Conservation (phyloP, 2,888 invertebrate species). For the Coecobrya sp. region DNA sequence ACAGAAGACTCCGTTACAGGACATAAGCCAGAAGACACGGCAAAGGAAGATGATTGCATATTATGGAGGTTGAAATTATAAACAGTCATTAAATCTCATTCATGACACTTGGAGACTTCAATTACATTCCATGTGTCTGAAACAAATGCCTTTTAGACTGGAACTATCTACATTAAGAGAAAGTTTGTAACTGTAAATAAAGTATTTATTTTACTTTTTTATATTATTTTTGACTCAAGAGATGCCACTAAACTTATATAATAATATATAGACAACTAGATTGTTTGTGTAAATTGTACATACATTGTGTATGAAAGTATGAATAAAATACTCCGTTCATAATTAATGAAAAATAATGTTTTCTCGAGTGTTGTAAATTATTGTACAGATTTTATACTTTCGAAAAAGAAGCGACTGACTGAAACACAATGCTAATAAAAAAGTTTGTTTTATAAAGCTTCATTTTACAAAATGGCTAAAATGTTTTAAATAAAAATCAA, state of each 20-base stretch:
- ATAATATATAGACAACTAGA: neutral
- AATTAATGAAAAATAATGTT: too few species aligned
- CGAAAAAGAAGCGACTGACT: too few species aligned
- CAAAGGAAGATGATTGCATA: neutral
- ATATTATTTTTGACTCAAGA: neutral
- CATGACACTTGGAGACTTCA: neutral
- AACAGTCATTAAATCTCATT: conserved; percentile 24
- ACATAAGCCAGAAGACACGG: neutral
- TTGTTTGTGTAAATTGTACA: conserved; percentile 32
- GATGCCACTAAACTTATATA: neutral
- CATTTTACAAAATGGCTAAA: too few species aligned
- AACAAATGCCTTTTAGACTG: too few species aligned
- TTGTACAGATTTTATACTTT: too few species aligned
- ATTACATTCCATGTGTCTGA: too few species aligned
- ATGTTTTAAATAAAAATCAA: too few species aligned
- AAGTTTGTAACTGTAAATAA: neutral
- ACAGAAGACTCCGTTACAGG: neutral
- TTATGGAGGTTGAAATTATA: neutral
- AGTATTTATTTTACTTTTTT: conserved; percentile 57
- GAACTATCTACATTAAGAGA: neutral
- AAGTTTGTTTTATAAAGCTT: too few species aligned
- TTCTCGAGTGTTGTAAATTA: neutral
- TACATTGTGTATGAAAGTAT: conserved; percentile 39
- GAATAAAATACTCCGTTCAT: conserved; percentile 18
- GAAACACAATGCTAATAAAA: too few species aligned